A percentile compares a stretch with the other conserved stretches of the same genome.
phyloP scores from a whole-genome alignment of 2,797 vertebrate genomes.

The Danio albolineatus region DNA sequence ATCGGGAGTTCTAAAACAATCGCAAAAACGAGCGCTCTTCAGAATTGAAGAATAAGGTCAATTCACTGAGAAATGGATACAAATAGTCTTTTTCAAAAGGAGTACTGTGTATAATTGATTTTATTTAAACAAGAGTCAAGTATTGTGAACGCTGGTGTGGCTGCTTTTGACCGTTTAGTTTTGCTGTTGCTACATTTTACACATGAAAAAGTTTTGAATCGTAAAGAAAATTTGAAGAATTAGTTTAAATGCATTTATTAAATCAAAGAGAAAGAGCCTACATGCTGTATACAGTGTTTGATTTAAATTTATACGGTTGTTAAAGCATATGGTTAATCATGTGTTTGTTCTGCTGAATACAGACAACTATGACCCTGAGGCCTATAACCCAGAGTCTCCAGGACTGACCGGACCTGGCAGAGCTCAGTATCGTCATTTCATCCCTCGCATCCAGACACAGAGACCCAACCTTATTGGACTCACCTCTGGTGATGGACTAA shows the following conservation, averaged over 20 bases:
- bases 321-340: not conserved
- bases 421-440: conserved; percentile 94
- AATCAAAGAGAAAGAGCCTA: not conserved
- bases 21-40: no score
- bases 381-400: conserved; percentile 98
- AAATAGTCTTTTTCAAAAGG: no score
- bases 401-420: conserved; percentile 91
- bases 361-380: conserved; percentile 98
- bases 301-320: no score
- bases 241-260: not conserved
- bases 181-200: conserved; percentile 64
- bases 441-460: conserved; percentile 93
- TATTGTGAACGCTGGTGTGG: conserved; percentile 62
- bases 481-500: conserved; percentile 90
- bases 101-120: not conserved
- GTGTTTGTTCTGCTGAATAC: conserved; percentile 52
- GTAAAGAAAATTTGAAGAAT: no score
- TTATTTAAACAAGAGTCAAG: no score
- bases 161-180: conserved; percentile 63
- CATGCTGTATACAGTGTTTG: not conserved
- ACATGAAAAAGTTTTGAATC: not conserved
- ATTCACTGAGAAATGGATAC: no score
- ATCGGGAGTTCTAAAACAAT: no score
- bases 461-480: conserved; percentile 97
- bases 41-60: no score